Conservation (phyloP, 2,797 vertebrate genomes). For the Lutjanus campechanus region DNA sequence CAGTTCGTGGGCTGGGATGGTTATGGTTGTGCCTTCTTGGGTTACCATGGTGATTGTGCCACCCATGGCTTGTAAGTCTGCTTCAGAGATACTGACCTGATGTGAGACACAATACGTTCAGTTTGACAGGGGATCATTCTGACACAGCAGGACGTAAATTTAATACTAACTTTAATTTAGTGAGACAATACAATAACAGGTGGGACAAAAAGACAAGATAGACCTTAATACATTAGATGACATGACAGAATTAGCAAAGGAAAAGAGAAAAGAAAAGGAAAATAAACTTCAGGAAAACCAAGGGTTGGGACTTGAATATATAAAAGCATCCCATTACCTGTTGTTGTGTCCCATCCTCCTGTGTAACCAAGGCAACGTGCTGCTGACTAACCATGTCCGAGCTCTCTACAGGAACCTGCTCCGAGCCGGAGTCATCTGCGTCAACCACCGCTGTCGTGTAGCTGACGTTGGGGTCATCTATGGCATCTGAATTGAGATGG, state of each 20-base stretch:
- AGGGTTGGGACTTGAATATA: too few relatives aligned
- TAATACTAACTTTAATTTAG: background rate
- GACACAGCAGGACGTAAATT: background rate
- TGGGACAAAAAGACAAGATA: too few relatives aligned
- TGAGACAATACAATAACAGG: too few relatives aligned
- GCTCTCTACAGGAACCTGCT: constrained; percentile 90
- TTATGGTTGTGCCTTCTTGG: constrained; percentile 98
- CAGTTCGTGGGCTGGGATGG: constrained; percentile 96
- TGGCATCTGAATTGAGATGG: constrained; percentile 85
- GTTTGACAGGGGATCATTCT: background rate
- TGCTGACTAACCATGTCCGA: constrained; percentile 90
- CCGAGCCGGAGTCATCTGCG: constrained; percentile 93
- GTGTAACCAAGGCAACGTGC: constrained; percentile 95
- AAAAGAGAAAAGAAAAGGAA: too few relatives aligned
- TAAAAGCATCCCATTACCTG: constrained; percentile 83
- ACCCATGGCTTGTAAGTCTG: constrained; percentile 95
- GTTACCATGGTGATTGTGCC: constrained; percentile 99
- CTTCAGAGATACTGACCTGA: constrained; percentile 97
- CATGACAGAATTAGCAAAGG: too few relatives aligned
- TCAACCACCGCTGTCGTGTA: constrained; percentile 92
- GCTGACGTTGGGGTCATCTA: constrained; percentile 92
- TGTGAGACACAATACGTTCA: constrained; percentile 34
- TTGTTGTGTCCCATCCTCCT: constrained; percentile 97
- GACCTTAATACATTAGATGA: too few relatives aligned
- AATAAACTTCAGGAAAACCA: too few relatives aligned